These are phyloP conservation scores for Myioborus miniatus DNA, from an alignment of 2,797 vertebrate species.

Conservation along the genomic window DNA sequence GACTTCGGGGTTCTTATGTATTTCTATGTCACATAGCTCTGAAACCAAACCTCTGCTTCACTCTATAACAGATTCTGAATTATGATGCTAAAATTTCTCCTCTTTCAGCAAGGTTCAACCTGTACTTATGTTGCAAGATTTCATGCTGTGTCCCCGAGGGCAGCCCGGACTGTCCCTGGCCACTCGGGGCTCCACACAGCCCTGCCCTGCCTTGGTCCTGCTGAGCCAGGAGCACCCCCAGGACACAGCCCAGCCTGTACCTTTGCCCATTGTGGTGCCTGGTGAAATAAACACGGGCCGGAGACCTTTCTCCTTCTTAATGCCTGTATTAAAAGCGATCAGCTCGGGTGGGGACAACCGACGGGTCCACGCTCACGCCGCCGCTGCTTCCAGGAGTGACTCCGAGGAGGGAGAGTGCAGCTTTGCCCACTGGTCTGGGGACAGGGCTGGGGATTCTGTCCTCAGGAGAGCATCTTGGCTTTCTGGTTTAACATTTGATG, in stretches of 20 bases:
- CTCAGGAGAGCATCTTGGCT: rapidly evolving
- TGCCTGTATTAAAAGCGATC: too few relatives aligned
- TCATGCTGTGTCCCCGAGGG: background rate
- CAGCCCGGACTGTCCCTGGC: background rate
- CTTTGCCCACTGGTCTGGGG: too few relatives aligned
- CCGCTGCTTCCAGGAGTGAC: too few relatives aligned
- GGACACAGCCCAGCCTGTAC: background rate
- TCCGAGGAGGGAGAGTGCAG: too few relatives aligned
- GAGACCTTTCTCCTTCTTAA: too few relatives aligned
- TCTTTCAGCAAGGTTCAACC: background rate
- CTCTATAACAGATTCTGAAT: background rate
- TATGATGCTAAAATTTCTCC: background rate
- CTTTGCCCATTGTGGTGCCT: background rate
- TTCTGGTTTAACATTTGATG: rapidly evolving
- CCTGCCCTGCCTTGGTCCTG: rapidly evolving
- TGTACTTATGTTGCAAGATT: background rate
- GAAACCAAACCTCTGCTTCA: background rate
- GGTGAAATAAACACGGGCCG: too few relatives aligned
- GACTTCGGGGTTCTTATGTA: background rate
- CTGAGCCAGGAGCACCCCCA: too few relatives aligned
- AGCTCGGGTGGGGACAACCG: too few relatives aligned
- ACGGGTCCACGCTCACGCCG: rapidly evolving
- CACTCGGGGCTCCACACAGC: rapidly evolving
- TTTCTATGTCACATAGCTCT: background rate
- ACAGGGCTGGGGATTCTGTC: too few relatives aligned